Evolutionary conservation across 1,140 invertebrate genomes (phyloP).

Genomic region (Panagrolaimus sp.): DNA sequence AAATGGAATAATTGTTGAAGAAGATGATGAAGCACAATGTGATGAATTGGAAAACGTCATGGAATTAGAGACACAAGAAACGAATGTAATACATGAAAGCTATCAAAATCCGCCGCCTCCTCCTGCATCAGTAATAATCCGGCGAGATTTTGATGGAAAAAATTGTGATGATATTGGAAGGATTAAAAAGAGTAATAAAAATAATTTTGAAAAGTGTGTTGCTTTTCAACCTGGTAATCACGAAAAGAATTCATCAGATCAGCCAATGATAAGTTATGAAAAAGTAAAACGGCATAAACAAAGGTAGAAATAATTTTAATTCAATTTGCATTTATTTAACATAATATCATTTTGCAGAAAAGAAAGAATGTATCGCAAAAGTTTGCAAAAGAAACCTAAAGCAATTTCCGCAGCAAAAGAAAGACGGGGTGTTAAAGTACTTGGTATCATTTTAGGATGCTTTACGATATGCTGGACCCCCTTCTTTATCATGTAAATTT

Average conservation of each 20-base stretch:
- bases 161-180: conserved; percentile 7
- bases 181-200: conserved; percentile 17
- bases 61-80: conserved; percentile 13
- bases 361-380: conserved; percentile 53
- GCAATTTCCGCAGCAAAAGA: conserved; percentile 59
- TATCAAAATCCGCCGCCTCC: background rate
- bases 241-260: conserved; percentile 10
- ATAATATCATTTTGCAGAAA: conserved; percentile 41
- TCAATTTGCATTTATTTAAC: conserved; percentile 19
- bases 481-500: conserved; percentile 49
- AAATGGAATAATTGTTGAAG: conserved; percentile 19
- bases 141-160: background rate
- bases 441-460: conserved; percentile 59
- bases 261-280: conserved; percentile 50
- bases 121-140: background rate
- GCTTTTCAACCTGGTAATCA: conserved; percentile 27
- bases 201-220: conserved; percentile 29
- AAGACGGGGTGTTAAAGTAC: conserved; percentile 55
- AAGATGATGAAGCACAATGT: background rate
- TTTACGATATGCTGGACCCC: conserved; percentile 60
- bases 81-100: background rate
- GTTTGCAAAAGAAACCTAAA: conserved; percentile 56
- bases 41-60: background rate
- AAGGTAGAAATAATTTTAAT: conserved; percentile 30
- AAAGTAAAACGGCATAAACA: conserved; percentile 57